phyloP scores from a whole-genome alignment of 2,888 invertebrate species.

The Ormyrus thymus region DNA sequence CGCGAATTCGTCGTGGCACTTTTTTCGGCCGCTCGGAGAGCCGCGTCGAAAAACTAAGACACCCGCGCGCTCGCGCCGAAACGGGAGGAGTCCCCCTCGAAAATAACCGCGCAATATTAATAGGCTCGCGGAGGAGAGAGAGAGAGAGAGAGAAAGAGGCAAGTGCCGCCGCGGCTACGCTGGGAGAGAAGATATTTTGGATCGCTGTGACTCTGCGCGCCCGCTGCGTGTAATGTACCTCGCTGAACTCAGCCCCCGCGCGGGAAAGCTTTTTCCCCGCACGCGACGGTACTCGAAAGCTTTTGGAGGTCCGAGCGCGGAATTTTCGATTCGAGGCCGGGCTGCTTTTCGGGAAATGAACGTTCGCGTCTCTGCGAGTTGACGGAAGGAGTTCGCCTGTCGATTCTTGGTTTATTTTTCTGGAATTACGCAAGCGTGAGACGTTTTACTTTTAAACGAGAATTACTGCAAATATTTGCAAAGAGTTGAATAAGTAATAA shows the following conservation, averaged over 20 bases:
- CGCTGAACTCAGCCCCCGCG: constrained; percentile 44
- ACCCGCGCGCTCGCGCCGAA: not conserved
- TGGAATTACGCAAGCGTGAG: too few species aligned
- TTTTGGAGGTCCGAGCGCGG: constrained; percentile 5
- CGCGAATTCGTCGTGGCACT: too few species aligned
- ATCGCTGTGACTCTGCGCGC: constrained; percentile 21
- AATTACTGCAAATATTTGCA: too few species aligned
- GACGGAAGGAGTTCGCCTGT: too few species aligned
- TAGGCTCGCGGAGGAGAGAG: constrained; percentile 58
- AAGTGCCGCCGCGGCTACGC: not conserved
- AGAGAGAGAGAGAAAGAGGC: not conserved
- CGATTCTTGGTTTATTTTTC: too few species aligned
- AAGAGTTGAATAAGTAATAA: too few species aligned
- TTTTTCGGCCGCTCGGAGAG: too few species aligned
- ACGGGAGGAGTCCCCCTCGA: constrained; percentile 60
- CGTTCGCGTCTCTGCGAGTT: too few species aligned
- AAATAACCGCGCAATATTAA: constrained; percentile 69
- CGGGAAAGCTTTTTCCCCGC: not conserved
- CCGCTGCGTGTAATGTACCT: constrained; percentile 11
- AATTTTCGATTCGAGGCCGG: not conserved
- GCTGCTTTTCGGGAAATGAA: not conserved
- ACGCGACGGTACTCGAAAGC: too few species aligned
- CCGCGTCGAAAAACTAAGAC: not conserved
- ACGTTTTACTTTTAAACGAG: too few species aligned
- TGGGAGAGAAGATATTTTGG: constrained; percentile 54